Percentiles rank a stretch among this genome's conserved stretches.
These are phyloP conservation scores for Arrhopalites spinosus DNA, from an alignment of 2,888 invertebrate genomes.

Conservation along the genomic window DNA sequence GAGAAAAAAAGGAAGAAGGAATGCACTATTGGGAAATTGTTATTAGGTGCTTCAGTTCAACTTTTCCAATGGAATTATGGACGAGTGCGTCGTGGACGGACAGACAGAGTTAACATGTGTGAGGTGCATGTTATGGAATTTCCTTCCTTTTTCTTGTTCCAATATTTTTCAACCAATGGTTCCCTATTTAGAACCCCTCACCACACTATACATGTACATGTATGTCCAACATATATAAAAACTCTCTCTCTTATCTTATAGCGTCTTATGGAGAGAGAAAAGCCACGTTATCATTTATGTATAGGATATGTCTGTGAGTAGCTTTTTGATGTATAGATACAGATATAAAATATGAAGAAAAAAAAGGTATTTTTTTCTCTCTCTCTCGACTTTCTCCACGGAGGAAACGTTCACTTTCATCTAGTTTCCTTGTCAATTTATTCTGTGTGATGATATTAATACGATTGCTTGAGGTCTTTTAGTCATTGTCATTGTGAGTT, in stretches of 20 bases:
- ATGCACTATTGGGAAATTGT: constrained; percentile 40
- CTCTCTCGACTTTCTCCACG: neutral
- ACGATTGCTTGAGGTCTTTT: neutral
- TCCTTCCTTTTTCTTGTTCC: neutral
- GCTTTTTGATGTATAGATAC: too few species aligned
- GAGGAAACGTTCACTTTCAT: neutral
- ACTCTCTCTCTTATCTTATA: too few species aligned
- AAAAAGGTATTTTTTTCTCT: neutral
- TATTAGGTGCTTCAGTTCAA: constrained; percentile 39
- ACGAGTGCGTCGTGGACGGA: neutral
- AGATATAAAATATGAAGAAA: too few species aligned
- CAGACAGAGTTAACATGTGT: neutral
- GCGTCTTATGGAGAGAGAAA: too few species aligned
- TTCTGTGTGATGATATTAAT: too few species aligned
- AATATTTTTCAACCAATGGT: neutral
- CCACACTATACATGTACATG: too few species aligned
- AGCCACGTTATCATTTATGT: too few species aligned
- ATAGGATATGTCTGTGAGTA: too few species aligned
- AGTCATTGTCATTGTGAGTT: neutral
- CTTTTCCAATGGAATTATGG: constrained; percentile 35
- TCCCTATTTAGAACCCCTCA: neutral
- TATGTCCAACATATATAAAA: too few species aligned
- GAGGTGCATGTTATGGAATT: neutral
- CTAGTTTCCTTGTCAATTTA: neutral
- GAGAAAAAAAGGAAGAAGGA: constrained; percentile 14